phyloP scores from a whole-genome alignment of 1,140 invertebrate genomes.

The Heliconius hermathena region DNA sequence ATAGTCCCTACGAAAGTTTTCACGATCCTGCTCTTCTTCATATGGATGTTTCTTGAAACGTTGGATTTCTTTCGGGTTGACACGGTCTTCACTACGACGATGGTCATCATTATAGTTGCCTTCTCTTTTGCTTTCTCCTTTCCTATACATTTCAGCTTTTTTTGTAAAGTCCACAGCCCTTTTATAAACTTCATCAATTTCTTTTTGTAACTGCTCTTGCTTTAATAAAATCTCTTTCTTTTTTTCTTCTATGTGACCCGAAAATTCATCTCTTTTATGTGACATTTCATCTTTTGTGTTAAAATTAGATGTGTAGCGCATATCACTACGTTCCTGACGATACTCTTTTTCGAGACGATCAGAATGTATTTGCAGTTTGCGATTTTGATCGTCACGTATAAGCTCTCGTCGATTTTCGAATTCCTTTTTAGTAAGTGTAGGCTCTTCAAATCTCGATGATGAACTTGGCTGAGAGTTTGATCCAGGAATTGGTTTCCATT shows the following conservation, averaged over 20 bases:
- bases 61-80: background rate
- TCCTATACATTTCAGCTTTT: conserved; percentile 60
- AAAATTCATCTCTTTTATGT: conserved; percentile 45
- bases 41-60: background rate
- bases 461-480: conserved; percentile 26
- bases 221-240: conserved; percentile 48
- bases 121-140: conserved; percentile 43
- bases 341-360: conserved; percentile 41
- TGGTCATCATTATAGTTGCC: conserved; percentile 25
- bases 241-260: conserved; percentile 42
- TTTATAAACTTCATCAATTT: conserved; percentile 70
- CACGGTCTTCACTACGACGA: conserved; percentile 4
- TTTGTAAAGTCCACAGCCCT: conserved; percentile 61
- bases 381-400: conserved; percentile 34
- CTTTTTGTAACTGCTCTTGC: conserved; percentile 55
- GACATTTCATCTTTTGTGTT: conserved; percentile 23
- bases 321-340: conserved; percentile 36
- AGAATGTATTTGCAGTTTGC: conserved; percentile 32
- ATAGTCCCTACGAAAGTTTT: conserved; percentile 15
- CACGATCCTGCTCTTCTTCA: conserved; percentile 14
- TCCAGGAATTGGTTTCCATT: conserved; percentile 37
- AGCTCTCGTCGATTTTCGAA: conserved; percentile 37
- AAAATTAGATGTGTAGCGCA: conserved; percentile 35
- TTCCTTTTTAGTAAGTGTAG: conserved; percentile 37
- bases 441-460: conserved; percentile 20